A percentile compares a stretch with the other conserved stretches of the same genome.
Evolutionary conservation across 2,113 vertebrate species (phyloP).

Genomic region (Myotis lucifugus): DNA sequence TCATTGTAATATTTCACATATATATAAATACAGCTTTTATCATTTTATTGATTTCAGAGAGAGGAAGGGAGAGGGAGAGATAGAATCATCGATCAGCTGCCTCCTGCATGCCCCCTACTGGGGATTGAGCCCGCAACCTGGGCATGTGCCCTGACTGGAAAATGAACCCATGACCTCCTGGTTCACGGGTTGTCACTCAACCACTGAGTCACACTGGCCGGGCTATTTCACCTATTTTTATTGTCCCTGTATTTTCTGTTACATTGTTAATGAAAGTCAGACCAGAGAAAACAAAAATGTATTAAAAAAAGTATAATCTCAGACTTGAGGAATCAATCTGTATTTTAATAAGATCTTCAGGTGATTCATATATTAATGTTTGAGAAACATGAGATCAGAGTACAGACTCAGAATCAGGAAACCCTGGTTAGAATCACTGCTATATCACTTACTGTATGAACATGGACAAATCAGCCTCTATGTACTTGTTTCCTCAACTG

Average conservation of each 20-base stretch:
- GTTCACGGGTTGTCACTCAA: too few species aligned
- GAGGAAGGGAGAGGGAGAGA: too few species aligned
- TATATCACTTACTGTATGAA: not conserved
- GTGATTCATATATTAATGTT: not conserved
- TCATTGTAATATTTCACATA: not conserved
- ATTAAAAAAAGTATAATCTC: not conserved
- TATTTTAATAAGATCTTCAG: conserved; percentile 34
- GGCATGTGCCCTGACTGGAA: too few species aligned
- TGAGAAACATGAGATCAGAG: conserved; percentile 34
- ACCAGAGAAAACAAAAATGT: not conserved
- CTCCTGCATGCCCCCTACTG: too few species aligned
- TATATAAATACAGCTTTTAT: too few species aligned
- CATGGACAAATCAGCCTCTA: not conserved
- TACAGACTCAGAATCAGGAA: not conserved
- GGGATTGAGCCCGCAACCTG: too few species aligned
- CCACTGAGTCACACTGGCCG: too few species aligned
- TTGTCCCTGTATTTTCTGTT: not conserved
- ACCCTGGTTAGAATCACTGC: not conserved
- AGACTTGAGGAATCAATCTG: not conserved
- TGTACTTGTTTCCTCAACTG: conserved; percentile 17
- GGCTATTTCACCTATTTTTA: not conserved
- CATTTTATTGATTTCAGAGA: too few species aligned
- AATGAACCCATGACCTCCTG: too few species aligned
- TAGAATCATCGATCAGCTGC: too few species aligned
- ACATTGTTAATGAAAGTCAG: not conserved